Conservation (phyloP, 30 jellyfish, hydroid and myxozoan species). For the Sanderia malayensis region DNA sequence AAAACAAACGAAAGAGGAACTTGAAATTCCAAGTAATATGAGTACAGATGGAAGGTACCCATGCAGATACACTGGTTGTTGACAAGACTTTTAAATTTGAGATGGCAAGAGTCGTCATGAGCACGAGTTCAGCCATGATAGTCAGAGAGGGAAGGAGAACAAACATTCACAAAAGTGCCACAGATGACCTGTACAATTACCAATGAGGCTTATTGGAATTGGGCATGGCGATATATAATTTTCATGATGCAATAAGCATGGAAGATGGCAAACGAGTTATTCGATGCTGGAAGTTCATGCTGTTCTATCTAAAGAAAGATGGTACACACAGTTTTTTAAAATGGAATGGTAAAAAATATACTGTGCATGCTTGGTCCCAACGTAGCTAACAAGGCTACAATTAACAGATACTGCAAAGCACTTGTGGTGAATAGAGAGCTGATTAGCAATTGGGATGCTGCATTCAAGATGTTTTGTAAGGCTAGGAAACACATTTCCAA, state of each 20-base stretch:
- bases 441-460: too few species aligned
- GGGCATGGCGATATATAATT: background rate
- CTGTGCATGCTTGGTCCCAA: background rate
- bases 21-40: too few species aligned
- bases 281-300: too few species aligned
- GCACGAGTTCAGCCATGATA: background rate
- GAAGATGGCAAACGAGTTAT: background rate
- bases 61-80: background rate
- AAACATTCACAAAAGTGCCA: background rate
- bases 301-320: background rate
- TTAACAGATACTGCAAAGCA: background rate
- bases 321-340: background rate
- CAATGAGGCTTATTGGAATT: background rate
- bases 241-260: background rate
- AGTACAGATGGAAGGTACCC: background rate
- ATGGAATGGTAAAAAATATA: background rate
- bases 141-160: background rate
- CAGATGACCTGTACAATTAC: background rate
- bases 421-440: too few species aligned
- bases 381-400: too few species aligned
- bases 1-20: too few species aligned
- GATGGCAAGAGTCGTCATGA: background rate
- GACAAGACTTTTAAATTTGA: too few species aligned
- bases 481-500: too few species aligned
- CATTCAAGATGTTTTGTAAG: too few species aligned